Conservation (phyloP, 2,797 vertebrate genomes). For the Sternotherus odoratus region DNA sequence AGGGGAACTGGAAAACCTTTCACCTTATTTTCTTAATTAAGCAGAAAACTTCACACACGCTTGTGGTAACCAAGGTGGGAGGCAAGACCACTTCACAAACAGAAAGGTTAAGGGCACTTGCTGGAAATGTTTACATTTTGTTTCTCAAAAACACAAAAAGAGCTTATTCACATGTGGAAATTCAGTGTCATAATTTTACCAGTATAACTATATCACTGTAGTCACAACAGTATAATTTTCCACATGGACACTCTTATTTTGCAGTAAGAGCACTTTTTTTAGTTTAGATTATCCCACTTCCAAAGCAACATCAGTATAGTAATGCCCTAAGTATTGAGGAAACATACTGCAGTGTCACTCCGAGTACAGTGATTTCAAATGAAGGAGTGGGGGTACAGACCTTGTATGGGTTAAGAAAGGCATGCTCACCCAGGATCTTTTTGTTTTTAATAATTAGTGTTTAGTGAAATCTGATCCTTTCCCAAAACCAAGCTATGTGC, state of each 20-base stretch:
- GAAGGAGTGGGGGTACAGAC: background rate
- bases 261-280: background rate
- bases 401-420: background rate
- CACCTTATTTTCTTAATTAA: conserved; percentile 23
- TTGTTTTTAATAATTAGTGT: background rate
- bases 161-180: background rate
- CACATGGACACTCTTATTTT: background rate
- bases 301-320: background rate
- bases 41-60: background rate
- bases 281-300: background rate
- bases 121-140: conserved; percentile 28
- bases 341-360: background rate
- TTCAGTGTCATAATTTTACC: background rate
- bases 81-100: conserved; percentile 6
- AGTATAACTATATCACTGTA: background rate
- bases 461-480: background rate
- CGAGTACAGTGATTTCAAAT: background rate
- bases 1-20: background rate
- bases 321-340: background rate
- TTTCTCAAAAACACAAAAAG: background rate
- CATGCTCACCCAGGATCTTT: rapidly evolving
- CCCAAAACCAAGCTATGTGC: background rate
- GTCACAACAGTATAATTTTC: background rate
- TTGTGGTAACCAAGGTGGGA: background rate
- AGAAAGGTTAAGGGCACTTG: background rate